phyloP scores from a whole-genome alignment of 1,140 invertebrate genomes.

The Nasonia giraulti region DNA sequence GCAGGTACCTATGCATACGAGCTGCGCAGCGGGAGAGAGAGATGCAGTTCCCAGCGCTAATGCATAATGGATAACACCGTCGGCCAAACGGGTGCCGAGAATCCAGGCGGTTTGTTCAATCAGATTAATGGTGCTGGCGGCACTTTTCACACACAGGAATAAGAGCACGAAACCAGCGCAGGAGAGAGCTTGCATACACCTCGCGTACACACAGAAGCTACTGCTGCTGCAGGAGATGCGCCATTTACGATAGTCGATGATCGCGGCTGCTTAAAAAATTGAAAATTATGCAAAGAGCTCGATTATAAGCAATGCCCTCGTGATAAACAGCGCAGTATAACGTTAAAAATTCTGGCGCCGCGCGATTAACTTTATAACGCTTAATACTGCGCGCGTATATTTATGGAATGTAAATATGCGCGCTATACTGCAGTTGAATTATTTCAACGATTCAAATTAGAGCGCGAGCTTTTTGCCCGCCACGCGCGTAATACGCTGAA shows the following conservation, averaged over 20 bases:
- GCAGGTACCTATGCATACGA: neutral
- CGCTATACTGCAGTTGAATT: neutral
- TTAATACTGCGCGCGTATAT: too few relatives aligned
- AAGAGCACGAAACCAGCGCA: neutral
- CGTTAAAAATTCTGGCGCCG: too few relatives aligned
- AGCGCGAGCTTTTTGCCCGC: neutral
- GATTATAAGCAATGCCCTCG: too few relatives aligned
- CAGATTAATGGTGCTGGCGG: conserved; percentile 64
- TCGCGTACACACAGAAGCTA: too few relatives aligned
- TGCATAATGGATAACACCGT: conserved; percentile 65
- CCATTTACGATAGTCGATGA: neutral
- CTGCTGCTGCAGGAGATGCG: neutral
- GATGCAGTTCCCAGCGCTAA: conserved; percentile 51
- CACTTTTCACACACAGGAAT: conserved; percentile 60
- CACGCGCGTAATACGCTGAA: neutral
- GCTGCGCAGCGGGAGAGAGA: neutral
- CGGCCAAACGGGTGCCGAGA: conserved; percentile 51
- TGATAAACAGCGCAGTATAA: too few relatives aligned
- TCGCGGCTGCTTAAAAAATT: neutral
- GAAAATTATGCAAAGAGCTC: conserved; percentile 9
- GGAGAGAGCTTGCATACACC: too few relatives aligned
- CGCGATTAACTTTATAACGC: too few relatives aligned
- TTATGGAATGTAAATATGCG: neutral
- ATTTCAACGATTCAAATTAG: conserved; percentile 4
- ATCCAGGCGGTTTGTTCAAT: conserved; percentile 60